Conservation (phyloP, 2,113 vertebrate species). For the Pteruthius melanotis region DNA sequence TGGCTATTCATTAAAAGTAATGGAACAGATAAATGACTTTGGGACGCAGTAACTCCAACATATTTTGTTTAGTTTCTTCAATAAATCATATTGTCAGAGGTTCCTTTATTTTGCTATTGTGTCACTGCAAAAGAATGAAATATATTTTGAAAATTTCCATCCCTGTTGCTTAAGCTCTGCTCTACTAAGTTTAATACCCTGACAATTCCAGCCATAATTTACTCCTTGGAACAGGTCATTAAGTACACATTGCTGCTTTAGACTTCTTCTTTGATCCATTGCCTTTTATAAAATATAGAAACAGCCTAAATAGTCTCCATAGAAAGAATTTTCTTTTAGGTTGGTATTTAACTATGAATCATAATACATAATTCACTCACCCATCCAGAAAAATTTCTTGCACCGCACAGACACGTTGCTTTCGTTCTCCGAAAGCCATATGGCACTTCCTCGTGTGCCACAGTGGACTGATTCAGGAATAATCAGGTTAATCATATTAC, state of each 20-base stretch:
- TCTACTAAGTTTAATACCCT: conserved; percentile 58
- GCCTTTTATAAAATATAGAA: conserved; percentile 51
- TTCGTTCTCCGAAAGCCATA: conserved; percentile 27
- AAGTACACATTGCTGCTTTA: conserved; percentile 27
- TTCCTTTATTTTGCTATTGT: conserved; percentile 64
- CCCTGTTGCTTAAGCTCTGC: conserved; percentile 38
- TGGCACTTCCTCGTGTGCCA: conserved; percentile 17
- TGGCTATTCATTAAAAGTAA: conserved; percentile 74
- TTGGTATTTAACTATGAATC: conserved; percentile 52
- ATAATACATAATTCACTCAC: conserved; percentile 12
- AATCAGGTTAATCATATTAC: conserved; percentile 48
- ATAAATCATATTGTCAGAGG: conserved; percentile 72
- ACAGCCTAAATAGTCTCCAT: conserved; percentile 21
- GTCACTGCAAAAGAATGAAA: conserved; percentile 59
- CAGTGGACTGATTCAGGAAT: conserved; percentile 26
- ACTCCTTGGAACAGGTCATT: conserved; percentile 64
- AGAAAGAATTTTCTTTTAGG: conserved; percentile 25
- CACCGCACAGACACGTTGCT: neutral
- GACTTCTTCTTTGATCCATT: conserved; percentile 38
- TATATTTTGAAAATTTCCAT: conserved; percentile 53
- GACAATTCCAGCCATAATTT: conserved; percentile 60
- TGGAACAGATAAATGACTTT: conserved; percentile 73
- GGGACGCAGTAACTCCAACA: conserved; percentile 45
- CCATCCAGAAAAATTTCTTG: conserved; percentile 17
- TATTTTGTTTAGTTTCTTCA: conserved; percentile 63